These are phyloP conservation scores for Xiphophorus maculatus DNA, from an alignment of 2,113 vertebrate species.

Conservation along the genomic window DNA sequence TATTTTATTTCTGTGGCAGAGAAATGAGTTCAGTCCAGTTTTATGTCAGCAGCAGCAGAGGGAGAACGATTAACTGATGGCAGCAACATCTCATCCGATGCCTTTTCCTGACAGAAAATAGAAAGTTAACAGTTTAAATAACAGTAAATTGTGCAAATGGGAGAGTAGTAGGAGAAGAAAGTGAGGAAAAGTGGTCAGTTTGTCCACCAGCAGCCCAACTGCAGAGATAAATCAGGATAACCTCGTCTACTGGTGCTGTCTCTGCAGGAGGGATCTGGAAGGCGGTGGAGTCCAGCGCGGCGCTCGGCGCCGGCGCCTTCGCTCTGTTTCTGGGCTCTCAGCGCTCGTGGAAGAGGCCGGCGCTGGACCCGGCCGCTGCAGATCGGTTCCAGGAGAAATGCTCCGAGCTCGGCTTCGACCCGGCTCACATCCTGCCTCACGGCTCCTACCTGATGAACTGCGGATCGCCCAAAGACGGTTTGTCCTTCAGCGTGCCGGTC, in stretches of 20 bases:
- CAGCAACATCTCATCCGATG: too few species aligned
- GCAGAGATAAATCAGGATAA: too few species aligned
- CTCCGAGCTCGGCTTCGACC: constrained; percentile 60
- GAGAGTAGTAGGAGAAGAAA: too few species aligned
- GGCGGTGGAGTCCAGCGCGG: constrained; percentile 72
- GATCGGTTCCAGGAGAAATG: constrained; percentile 74
- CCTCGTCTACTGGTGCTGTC: too few species aligned
- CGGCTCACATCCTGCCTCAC: constrained; percentile 79
- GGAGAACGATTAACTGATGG: too few species aligned
- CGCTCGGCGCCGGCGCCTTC: constrained; percentile 77
- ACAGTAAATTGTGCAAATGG: too few species aligned
- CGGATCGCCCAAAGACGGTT: constrained; percentile 82
- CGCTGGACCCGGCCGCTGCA: constrained; percentile 70
- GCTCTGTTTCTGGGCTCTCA: constrained; percentile 82
- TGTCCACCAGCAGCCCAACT: too few species aligned
- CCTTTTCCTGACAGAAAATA: too few species aligned
- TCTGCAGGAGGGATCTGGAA: constrained; percentile 82
- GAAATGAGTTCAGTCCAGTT: too few species aligned
- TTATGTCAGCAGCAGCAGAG: too few species aligned
- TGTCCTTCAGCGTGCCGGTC: neutral
- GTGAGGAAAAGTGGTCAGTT: too few species aligned
- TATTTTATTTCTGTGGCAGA: neutral
- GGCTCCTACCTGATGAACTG: constrained; percentile 86
- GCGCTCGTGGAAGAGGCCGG: constrained; percentile 78
- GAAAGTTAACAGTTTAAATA: too few species aligned